phyloP scores from a whole-genome alignment of 2,113 vertebrate genomes.

The Anarhynchus alexandrinus region DNA sequence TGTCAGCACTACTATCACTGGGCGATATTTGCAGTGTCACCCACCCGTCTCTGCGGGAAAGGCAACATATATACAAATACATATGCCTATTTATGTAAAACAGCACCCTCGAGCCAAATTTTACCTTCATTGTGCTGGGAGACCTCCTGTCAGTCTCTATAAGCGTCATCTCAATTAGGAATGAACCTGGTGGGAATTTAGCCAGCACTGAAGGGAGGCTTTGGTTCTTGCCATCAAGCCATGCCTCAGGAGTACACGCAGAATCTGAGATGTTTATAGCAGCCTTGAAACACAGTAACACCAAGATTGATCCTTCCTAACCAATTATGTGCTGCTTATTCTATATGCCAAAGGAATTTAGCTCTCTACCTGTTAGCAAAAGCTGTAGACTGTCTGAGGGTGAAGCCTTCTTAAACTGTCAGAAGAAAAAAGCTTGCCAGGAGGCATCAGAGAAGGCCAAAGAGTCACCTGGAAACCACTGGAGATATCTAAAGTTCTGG shows the following conservation, averaged over 20 bases:
- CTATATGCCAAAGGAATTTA: background rate
- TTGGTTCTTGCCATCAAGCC: background rate
- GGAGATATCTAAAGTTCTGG: background rate
- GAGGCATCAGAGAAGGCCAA: background rate
- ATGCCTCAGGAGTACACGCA: background rate
- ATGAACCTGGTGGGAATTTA: background rate
- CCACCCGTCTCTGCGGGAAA: background rate
- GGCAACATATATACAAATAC: background rate
- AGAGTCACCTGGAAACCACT: background rate
- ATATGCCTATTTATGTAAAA: background rate
- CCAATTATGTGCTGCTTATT: background rate
- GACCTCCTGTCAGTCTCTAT: background rate
- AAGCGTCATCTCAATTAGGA: background rate
- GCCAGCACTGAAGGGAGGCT: background rate
- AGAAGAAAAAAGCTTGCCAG: background rate
- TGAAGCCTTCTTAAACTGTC: background rate
- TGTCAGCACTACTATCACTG: background rate
- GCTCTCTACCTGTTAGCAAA: background rate
- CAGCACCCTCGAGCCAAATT: background rate
- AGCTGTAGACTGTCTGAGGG: background rate
- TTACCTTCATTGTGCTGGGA: background rate
- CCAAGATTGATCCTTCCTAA: background rate
- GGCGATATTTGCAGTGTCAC: background rate
- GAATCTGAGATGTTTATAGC: background rate
- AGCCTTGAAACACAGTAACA: background rate